phyloP scores from a whole-genome alignment of 2,888 invertebrate species.

The Lithophane ornitopus region DNA sequence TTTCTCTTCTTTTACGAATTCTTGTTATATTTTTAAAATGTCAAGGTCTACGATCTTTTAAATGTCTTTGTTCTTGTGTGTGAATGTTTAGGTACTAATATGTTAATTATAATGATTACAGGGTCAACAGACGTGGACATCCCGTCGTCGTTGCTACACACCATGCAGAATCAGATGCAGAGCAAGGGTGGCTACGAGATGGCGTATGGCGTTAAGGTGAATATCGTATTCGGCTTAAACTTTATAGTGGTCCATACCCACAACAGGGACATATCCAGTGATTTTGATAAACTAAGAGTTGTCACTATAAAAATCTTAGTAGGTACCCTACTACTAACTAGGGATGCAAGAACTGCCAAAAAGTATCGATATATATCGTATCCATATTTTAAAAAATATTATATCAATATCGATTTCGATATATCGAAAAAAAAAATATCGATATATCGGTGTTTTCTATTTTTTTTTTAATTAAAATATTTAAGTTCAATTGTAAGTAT shows the following conservation, averaged over 20 bases:
- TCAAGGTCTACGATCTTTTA: constrained; percentile 16
- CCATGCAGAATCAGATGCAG: constrained; percentile 98
- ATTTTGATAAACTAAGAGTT: background rate
- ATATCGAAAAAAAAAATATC: too few species aligned
- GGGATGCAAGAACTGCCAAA: too few species aligned
- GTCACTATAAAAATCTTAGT: background rate
- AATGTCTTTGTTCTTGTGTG: background rate
- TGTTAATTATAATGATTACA: constrained; percentile 73
- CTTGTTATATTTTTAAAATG: constrained; percentile 28
- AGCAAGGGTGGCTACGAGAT: constrained; percentile 98
- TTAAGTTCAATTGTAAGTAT: too few species aligned
- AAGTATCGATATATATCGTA: too few species aligned
- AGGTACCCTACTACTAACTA: background rate
- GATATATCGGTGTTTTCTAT: too few species aligned
- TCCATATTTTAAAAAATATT: too few species aligned
- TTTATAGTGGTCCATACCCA: background rate
- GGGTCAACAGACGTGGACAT: constrained; percentile 97
- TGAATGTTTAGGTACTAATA: background rate
- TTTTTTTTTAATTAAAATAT: too few species aligned
- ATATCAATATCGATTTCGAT: too few species aligned
- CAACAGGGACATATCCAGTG: background rate
- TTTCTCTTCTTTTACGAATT: constrained; percentile 9
- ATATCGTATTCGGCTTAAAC: background rate
- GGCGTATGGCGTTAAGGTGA: constrained; percentile 92
- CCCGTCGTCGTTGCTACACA: constrained; percentile 95